These are phyloP conservation scores for Nylanderia fulva DNA, from an alignment of 1,140 invertebrate species.

Conservation along the genomic window DNA sequence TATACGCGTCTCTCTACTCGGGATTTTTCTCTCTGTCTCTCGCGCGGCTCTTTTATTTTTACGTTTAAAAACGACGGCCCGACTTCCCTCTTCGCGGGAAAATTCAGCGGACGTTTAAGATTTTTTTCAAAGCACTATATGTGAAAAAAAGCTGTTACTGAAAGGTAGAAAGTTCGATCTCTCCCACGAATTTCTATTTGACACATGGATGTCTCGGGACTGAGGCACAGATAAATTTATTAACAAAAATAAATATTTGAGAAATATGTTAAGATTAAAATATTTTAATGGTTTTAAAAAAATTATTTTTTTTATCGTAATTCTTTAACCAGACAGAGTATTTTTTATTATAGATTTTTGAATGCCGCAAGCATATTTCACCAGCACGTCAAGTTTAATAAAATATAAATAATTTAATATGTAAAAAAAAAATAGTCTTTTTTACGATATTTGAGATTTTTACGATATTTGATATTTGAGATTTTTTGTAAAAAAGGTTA, in stretches of 20 bases:
- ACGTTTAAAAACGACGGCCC: conserved; percentile 29
- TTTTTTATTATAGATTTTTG: too few species aligned
- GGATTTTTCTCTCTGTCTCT: conserved; percentile 9
- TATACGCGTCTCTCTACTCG: conserved; percentile 14
- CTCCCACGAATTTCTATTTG: conserved; percentile 31
- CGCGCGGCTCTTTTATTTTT: conserved; percentile 20
- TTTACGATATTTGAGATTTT: too few species aligned
- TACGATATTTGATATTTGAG: too few species aligned
- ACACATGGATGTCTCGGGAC: not conserved
- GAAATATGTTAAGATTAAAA: not conserved
- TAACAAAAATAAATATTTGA: not conserved
- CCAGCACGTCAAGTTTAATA: too few species aligned
- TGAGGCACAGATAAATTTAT: not conserved
- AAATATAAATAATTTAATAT: too few species aligned
- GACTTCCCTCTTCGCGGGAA: not conserved
- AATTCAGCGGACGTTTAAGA: conserved; percentile 5
- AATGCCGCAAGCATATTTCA: too few species aligned
- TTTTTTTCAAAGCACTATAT: conserved; percentile 25
- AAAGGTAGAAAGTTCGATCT: conserved; percentile 1
- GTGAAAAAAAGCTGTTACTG: conserved; percentile 10
- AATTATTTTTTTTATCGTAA: too few species aligned
- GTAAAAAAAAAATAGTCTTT: too few species aligned
- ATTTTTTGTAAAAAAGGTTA: too few species aligned
- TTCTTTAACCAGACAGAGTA: too few species aligned
- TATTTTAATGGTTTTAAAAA: too few species aligned